phyloP scores from a whole-genome alignment of 2,888 invertebrate genomes.

The Blastobasis adustella region DNA sequence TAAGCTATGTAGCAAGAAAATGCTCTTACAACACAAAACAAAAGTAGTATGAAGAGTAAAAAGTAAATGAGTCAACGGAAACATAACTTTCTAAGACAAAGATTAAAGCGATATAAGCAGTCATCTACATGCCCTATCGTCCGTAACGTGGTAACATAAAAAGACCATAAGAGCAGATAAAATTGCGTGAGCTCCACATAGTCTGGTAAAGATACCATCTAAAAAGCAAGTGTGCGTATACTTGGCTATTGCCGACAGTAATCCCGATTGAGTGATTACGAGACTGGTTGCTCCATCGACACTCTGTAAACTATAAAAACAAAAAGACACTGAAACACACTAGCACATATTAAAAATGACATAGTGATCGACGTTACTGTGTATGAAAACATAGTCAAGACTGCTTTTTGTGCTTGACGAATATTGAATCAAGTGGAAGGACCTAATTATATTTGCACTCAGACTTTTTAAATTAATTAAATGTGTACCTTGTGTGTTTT shows the following conservation, averaged over 20 bases:
- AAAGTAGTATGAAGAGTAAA: no score
- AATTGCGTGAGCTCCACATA: constrained; percentile 16
- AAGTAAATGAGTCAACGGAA: no score
- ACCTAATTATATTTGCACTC: neutral
- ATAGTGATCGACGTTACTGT: no score
- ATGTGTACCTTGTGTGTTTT: no score
- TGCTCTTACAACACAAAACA: no score
- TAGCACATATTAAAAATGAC: no score
- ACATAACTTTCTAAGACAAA: no score
- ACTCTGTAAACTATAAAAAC: no score
- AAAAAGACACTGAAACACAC: no score
- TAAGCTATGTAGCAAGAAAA: no score
- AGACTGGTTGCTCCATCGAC: neutral
- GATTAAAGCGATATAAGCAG: neutral
- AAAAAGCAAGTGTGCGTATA: constrained; percentile 21
- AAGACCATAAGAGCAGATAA: constrained; percentile 15
- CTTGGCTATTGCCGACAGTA: constrained; percentile 28
- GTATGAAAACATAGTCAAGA: no score
- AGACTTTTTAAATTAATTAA: neutral
- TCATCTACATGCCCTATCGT: neutral
- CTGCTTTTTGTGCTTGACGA: no score
- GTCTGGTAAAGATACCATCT: constrained; percentile 19
- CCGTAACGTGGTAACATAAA: neutral
- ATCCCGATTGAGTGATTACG: constrained; percentile 31
- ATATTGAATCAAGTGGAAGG: neutral